Evolutionary conservation across 2,888 invertebrate species (phyloP).

Genomic region (Ornithoptera alexandrae): DNA sequence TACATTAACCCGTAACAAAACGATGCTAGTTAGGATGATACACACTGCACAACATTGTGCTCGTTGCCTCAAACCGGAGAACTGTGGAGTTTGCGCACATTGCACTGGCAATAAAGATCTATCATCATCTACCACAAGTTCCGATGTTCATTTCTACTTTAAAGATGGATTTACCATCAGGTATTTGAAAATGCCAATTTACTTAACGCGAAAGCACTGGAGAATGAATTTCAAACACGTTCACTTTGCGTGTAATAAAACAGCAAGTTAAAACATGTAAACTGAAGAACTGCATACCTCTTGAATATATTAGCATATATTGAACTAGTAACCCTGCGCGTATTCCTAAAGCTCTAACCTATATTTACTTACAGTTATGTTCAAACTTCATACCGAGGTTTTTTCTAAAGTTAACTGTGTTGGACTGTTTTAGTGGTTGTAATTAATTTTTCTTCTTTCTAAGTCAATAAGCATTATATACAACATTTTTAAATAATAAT

Average conservation of each 20-base stretch:
- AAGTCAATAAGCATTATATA: too few relatives aligned
- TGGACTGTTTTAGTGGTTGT: not conserved
- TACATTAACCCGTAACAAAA: too few relatives aligned
- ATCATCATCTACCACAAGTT: too few relatives aligned
- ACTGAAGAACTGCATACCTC: constrained; percentile 29
- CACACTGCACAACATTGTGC: too few relatives aligned
- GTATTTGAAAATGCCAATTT: constrained; percentile 11
- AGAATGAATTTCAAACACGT: constrained; percentile 15
- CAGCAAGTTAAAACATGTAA: constrained; percentile 26
- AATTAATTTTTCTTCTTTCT: not conserved
- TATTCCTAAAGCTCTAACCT: constrained; percentile 14
- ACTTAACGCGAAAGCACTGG: constrained; percentile 23
- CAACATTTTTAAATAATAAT: too few relatives aligned
- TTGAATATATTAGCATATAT: constrained; percentile 27
- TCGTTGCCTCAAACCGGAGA: too few relatives aligned
- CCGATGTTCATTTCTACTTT: too few relatives aligned
- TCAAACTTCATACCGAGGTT: not conserved
- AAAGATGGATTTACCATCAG: not conserved
- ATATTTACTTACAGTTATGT: constrained; percentile 4
- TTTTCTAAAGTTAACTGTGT: not conserved
- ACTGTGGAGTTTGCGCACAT: too few relatives aligned
- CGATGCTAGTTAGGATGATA: too few relatives aligned
- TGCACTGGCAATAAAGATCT: too few relatives aligned
- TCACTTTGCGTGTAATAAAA: constrained; percentile 26
- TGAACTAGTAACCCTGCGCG: constrained; percentile 24